phyloP scores from a whole-genome alignment of 2,797 vertebrate genomes.

The Nyctalus aviator region DNA sequence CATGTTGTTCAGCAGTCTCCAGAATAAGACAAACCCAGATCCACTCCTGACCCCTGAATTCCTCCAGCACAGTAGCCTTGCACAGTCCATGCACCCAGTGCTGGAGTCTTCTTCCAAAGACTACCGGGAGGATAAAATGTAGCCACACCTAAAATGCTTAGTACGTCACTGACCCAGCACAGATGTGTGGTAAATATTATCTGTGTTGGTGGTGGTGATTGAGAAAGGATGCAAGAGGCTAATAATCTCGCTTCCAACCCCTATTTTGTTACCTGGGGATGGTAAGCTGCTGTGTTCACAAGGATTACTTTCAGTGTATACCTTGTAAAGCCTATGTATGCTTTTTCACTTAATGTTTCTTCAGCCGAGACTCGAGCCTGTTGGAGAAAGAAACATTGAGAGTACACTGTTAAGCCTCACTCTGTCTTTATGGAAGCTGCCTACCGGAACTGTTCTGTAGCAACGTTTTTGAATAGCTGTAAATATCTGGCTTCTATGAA shows the following conservation, averaged over 20 bases:
- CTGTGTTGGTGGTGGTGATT: background rate
- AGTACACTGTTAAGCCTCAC: background rate
- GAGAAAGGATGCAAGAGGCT: background rate
- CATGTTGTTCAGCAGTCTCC: background rate
- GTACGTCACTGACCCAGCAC: background rate
- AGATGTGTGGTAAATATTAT: background rate
- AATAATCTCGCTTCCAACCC: background rate
- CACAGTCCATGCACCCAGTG: background rate
- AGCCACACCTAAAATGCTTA: background rate
- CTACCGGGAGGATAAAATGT: background rate
- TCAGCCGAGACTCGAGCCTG: background rate
- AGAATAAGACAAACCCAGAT: background rate
- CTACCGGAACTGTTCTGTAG: constrained; percentile 3
- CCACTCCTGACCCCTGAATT: background rate
- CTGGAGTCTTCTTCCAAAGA: background rate
- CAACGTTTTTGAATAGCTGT: constrained; percentile 13
- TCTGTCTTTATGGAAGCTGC: constrained; percentile 43
- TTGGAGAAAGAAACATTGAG: background rate
- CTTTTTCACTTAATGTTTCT: background rate
- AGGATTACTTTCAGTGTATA: background rate
- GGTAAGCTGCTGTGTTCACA: background rate
- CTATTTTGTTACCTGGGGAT: background rate
- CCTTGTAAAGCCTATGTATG: background rate
- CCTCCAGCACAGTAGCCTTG: background rate
- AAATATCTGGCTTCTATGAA: constrained; percentile 42